Conservation (phyloP, 1,140 invertebrate species). For the Brachionus manjavacas region DNA sequence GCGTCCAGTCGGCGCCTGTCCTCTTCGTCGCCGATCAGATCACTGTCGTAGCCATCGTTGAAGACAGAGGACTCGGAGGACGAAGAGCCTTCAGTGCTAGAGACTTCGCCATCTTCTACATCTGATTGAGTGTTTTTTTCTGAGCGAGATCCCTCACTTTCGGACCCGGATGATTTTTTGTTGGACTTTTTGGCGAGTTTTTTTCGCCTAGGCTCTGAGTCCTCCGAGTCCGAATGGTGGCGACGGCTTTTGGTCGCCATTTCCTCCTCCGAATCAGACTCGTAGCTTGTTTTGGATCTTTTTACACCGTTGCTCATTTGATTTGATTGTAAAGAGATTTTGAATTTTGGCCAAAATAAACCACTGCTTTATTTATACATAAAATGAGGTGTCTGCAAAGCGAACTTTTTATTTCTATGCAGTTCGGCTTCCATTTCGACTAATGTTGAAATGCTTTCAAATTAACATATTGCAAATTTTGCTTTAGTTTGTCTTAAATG, state of each 20-base stretch:
- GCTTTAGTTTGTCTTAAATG: neutral
- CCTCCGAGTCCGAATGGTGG: neutral
- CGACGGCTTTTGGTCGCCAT: neutral
- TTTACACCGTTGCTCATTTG: constrained; percentile 11
- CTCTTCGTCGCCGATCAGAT: constrained; percentile 36
- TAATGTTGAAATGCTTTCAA: neutral
- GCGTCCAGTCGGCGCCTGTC: constrained; percentile 5
- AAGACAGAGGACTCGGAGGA: constrained; percentile 17
- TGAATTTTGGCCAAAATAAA: neutral
- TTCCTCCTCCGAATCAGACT: neutral
- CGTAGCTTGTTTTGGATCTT: neutral
- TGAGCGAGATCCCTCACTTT: neutral
- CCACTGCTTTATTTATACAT: neutral
- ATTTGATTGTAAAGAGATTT: neutral
- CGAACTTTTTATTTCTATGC: neutral
- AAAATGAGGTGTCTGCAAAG: neutral
- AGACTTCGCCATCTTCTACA: constrained; percentile 31
- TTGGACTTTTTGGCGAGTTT: neutral
- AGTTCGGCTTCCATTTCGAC: neutral
- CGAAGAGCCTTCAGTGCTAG: neutral
- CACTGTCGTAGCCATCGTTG: constrained; percentile 37
- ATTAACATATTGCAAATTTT: neutral
- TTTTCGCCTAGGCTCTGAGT: neutral
- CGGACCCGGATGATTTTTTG: neutral
- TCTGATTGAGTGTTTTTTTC: neutral